These are phyloP conservation scores for Poecilia picta DNA, from an alignment of 2,797 vertebrate species.

Conservation along the genomic window DNA sequence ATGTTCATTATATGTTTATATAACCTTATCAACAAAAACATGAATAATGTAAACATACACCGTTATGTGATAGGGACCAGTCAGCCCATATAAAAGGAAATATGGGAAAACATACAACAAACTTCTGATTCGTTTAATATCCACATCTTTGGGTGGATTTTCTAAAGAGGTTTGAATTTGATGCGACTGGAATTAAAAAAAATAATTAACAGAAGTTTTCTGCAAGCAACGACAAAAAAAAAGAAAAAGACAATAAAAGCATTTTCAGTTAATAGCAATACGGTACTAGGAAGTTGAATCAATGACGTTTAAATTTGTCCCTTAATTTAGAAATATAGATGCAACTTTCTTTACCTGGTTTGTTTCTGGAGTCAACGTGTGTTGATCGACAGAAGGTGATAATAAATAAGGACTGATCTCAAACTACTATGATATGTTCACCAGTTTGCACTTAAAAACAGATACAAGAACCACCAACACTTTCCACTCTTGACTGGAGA, in stretches of 20 bases:
- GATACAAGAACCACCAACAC: slow-evolving; percentile 52
- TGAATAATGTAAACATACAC: slow-evolving; percentile 68
- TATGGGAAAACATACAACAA: not conserved
- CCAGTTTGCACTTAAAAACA: slow-evolving; percentile 42
- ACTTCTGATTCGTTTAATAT: not conserved
- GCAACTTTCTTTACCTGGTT: slow-evolving; percentile 7
- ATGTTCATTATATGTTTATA: slow-evolving; percentile 65
- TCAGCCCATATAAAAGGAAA: not conserved
- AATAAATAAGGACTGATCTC: slow-evolving; percentile 63
- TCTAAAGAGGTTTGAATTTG: slow-evolving; percentile 3
- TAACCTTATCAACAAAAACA: slow-evolving; percentile 55
- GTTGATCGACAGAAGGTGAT: slow-evolving; percentile 14
- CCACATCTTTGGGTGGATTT: not conserved
- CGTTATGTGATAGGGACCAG: slow-evolving; percentile 25
- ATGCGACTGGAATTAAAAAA: not conserved
- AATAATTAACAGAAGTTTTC: slow-evolving; percentile 22
- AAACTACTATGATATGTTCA: slow-evolving; percentile 56
- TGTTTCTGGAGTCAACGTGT: slow-evolving; percentile 15
- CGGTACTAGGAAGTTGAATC: not conserved
- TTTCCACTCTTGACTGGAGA: slow-evolving; percentile 49
- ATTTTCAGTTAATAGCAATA: not conserved
- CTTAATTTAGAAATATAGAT: not conserved
- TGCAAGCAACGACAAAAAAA: slow-evolving; percentile 12
- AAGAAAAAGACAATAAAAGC: not conserved
- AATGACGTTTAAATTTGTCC: not conserved